Conservation (phyloP, 2,113 vertebrate genomes). For the Ptyas mucosa region DNA sequence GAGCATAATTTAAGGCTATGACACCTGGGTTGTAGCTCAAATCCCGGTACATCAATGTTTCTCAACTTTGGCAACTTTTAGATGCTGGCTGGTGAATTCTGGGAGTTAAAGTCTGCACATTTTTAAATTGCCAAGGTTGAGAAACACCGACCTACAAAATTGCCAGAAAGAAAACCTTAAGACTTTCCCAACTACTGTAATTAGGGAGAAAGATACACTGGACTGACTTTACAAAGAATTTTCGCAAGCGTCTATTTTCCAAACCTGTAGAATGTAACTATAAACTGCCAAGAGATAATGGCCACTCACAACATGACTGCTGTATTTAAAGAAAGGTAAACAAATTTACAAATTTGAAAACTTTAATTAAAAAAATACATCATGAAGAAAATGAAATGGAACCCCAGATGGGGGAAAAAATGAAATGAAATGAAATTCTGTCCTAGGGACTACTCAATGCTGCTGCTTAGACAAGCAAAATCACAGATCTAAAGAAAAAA, state of each 20-base stretch:
- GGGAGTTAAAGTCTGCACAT: not conserved
- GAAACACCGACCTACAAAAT: not conserved
- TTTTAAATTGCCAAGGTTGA: not conserved
- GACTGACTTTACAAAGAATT: not conserved
- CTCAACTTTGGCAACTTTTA: not conserved
- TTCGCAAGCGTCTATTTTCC: not conserved
- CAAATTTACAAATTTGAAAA: not conserved
- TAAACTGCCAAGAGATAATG: not conserved
- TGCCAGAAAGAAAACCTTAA: not conserved
- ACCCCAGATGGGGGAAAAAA: not conserved
- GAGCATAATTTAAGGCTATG: not conserved
- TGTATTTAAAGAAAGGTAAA: not conserved
- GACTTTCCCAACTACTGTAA: not conserved
- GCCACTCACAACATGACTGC: not conserved
- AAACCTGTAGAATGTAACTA: not conserved
- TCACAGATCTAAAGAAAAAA: not conserved
- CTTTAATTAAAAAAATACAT: not conserved
- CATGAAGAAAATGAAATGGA: not conserved
- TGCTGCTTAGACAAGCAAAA: not conserved
- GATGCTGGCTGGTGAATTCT: not conserved
- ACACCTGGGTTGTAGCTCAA: not conserved
- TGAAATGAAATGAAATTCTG: not conserved
- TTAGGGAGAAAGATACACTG: not conserved
- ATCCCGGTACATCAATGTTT: not conserved
- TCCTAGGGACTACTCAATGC: not conserved